Conservation (phyloP, 1,140 invertebrate genomes). For the Phocides pigmalion region DNA sequence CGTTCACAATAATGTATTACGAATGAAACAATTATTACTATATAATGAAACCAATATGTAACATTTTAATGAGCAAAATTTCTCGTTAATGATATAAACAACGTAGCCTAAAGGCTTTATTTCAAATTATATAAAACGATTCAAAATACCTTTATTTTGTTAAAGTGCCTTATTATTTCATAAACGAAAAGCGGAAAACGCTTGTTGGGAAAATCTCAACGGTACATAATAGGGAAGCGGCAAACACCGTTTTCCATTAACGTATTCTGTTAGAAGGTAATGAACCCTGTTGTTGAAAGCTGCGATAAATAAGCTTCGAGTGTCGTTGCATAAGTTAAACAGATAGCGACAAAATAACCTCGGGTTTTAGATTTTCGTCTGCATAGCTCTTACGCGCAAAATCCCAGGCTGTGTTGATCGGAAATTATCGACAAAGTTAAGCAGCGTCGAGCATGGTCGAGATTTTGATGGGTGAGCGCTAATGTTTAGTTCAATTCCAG, state of each 20-base stretch:
- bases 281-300: neutral
- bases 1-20: neutral
- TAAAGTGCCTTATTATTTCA: conserved; percentile 5
- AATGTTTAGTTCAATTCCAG: no score
- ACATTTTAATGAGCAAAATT: conserved; percentile 9
- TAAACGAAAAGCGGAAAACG: conserved; percentile 9
- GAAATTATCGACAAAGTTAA: no score
- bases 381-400: neutral
- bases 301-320: neutral
- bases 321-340: neutral
- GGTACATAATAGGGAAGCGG: conserved; percentile 5
- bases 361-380: neutral
- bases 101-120: neutral
- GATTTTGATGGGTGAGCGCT: no score
- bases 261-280: conserved; percentile 2
- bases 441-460: no score
- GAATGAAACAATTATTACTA: conserved; percentile 6
- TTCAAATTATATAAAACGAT: conserved; percentile 2
- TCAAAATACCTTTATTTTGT: no score
- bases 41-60: neutral
- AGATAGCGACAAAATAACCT: neutral
- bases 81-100: conserved; percentile 4
- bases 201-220: conserved; percentile 6
- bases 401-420: no score
- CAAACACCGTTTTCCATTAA: conserved; percentile 16